Evolutionary conservation across 2,888 invertebrate genomes (phyloP), one percentile per base, ranked within the genome.

Genomic region (Ptychoptera albimana): DNA sequence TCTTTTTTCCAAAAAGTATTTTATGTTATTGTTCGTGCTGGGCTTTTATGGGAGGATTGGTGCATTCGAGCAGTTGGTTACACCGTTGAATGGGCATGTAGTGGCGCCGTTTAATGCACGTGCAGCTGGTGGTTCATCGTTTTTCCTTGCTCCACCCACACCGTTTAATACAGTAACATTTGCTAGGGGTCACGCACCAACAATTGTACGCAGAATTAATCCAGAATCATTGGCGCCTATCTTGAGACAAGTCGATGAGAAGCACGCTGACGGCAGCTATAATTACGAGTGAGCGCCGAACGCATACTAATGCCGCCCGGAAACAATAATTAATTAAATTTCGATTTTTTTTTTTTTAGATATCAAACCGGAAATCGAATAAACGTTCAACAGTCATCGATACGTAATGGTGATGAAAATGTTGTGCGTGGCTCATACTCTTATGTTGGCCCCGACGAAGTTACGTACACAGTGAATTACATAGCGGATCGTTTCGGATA

Each of bases 331-430:
- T 23, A 23, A 23, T 23, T 14, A 35, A 45, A 39, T 45, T 45
- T 16, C 12, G n/a, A n/a, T 44, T 39, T 32, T 12, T 45, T 15
- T 30, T 16, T 15, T 6, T 36, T 10, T 13, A 48, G 48, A 31
- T 50, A 47, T 13, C 48, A 50, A 45, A 50, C 50, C 10, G 45
- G 41, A 15, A 47, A 50, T 41, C 45, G 48, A 9, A 48, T 47
- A 16, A 42, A 45, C n/a, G 47, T 43, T 2, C 42, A 45, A 12
- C 45, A 47, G 37, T 39, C 47, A 9, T 42, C 37, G n/a, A 10
- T 31, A 30, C 39, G 42, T 30, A 11, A 39, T 15, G 44, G 44
- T 10, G 31, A 16, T 34, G 40, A 47, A 39, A 34, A 41, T 23
- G 39, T 48, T 4, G 43, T 45, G 1, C 40, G 37, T 30, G 46